Evolutionary conservation across 2,797 vertebrate genomes (phyloP), one percentile per base, ranked within the genome.

Genomic region (Peromyscus attwateri): DNA sequence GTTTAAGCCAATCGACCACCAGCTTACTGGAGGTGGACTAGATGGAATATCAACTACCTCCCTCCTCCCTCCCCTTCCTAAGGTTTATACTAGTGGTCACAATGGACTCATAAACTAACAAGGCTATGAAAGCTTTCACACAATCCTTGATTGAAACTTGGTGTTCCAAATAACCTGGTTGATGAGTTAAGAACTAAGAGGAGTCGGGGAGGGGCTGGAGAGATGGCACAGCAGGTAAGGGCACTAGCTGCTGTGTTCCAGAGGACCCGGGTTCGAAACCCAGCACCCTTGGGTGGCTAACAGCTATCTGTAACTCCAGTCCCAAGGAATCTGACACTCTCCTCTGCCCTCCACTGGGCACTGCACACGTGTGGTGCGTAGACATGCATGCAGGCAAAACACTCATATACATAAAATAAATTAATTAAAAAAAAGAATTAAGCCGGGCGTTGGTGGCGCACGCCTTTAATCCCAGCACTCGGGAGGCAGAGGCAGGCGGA

Each of bases 171-270:
- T 60, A 55, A 71, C 57, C 89, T 64, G 25, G 60, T 70, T 40
- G 87, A 34, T 46, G 21, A 96, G 62, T 68, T 93, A 96, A 90
- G 81, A 94, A 43, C 76, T 37, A 68, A 90, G n/a, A 46, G 43
- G 25, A 55, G 55, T 19, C 16, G 12, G 27, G 27, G 13, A 0
- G 13, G 29, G 27, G 43, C 27, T 8, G 43, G 37, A 77, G 75
- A 49, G n/a, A 73, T 71, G 70, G 19, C 17, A 9, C 70, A 40
- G 70, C 70, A 73, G 6, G n/a, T 37, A 73, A 37, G 70, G 40
- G 70, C 16, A 37, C 19, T 40, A 37, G 46, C 46, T 21, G 29
- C 8, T 52, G 46, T 79, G 49, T 52, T 79, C 46, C 46, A 31
- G 46, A 52, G 76, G 76, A 52, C 46, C 76, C 11, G 4, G 29